Base-by-base conservation (phyloP, 2,888 invertebrate genomes). In the Lasioglossum marginatum region DNA sequence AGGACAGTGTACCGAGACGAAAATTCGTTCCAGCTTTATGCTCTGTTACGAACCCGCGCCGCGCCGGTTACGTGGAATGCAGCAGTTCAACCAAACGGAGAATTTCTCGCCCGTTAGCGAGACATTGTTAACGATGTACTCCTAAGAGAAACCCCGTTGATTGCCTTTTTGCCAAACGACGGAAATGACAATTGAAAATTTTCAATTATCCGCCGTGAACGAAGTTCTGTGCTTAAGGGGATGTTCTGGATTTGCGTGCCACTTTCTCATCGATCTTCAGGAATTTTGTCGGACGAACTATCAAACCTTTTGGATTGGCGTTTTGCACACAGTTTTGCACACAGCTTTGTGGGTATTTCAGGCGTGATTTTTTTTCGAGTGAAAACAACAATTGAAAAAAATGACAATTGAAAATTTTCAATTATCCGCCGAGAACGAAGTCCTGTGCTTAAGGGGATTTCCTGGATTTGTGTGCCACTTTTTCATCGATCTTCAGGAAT, bases 331-430 rank as follows among this genome's bases (percentile, higher is more conserved):
- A 16, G 23, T 48, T 48, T 48, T 48, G 48, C 23, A 23, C 48
- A 8, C 23, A 16, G 2, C 8, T 23, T 23, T 8, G 8, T 0
- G 8, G 5, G 0, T 23, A 23, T 23, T 48, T 2, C 23, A 48
- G 23, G 2, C 48, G 6, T 0, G 6, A 19, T 2, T 23, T 48
- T 23, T 4, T 48, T 48, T 48, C 48, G 1, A 48, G 8, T 48
- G 8, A 23, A 8, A 23, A 48, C n/a, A n/a, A n/a, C n/a, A n/a
- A n/a, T n/a, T 48, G 8, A 23, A 8, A 23, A 48, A 66, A 71
- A 52, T 72, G 52, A 72, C 66, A 81, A 66, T 60, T 23, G n/a
- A 81, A 71, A 81, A 77, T 71, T n/a, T n/a, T n/a, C 68, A 37
- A 68, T 68, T 68, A 66, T 19, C 6, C 31, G 37, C 34, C 37